Evolutionary conservation across 2,888 invertebrate genomes (phyloP), one percentile per base, ranked within the genome.

Genomic region (Ennomos quercinarius): DNA sequence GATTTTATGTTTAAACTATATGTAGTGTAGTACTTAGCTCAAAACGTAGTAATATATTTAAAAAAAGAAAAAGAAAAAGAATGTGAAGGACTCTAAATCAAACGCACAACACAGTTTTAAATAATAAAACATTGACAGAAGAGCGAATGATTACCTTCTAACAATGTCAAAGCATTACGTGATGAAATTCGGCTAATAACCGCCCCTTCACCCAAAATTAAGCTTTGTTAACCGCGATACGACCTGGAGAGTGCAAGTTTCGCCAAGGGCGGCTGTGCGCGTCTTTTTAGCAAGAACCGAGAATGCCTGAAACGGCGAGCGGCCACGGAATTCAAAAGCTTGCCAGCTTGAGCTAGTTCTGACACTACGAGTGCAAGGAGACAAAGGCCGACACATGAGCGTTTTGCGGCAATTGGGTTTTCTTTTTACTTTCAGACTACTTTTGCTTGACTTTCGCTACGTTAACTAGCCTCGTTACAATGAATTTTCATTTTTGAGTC

Each of bases 281-380:
- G 81, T 76, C 83, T 82, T 86, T 84, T 86, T 74, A 78, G 64
- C 61, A 36, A 36, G 13, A 36, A 39, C 34, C 42, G 12, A 35
- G 54, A 72, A 70, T 68, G 72, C 66, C 75, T 77, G 68, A 79
- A 80, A 72, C 77, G 72, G 66, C 70, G 68, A 72, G 75, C 71
- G 71, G 69, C 71, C 71, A 70, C 67, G 68, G 72, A 74, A 79
- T 80, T 83, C 76, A 76, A 83, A 83, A 77, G 78, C 76, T 53
- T 59, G 48, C 58, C 49, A 53, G 58, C 44, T 74, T 72, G 73
- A 81, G 77, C 76, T 73, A 77, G 74, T 77, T 81, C 73, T 73
- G 76, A 56, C 60, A 56, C 66, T 68, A 67, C 66, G 71, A 61
- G 71, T 67, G 66, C 59, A 60, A 60, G 63, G 68, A 80, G 73